Conservation (phyloP, 2,113 vertebrate genomes). For the Corythornis vintsioides region DNA sequence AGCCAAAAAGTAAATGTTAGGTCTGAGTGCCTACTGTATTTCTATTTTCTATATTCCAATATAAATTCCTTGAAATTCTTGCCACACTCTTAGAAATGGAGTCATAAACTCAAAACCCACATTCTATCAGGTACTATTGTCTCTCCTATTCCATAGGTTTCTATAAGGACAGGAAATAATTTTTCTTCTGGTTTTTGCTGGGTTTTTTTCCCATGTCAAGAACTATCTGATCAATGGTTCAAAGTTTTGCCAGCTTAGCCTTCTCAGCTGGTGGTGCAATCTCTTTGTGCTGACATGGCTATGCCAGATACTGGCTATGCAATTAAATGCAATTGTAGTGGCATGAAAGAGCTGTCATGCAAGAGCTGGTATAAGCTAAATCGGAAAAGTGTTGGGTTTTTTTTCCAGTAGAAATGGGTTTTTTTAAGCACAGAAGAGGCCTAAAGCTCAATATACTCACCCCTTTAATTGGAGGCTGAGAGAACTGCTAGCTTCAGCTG, state of each 20-base stretch:
- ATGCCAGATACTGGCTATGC: background rate
- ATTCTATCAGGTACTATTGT: background rate
- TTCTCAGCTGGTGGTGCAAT: background rate
- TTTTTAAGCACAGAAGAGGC: background rate
- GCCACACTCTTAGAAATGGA: background rate
- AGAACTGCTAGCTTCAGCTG: background rate
- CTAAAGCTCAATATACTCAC: constrained; percentile 8
- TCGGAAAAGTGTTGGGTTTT: background rate
- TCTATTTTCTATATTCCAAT: background rate
- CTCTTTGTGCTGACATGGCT: background rate
- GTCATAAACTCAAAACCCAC: background rate
- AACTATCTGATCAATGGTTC: background rate
- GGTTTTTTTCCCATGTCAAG: background rate
- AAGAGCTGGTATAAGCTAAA: background rate
- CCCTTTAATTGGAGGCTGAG: constrained; percentile 34
- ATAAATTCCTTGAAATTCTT: background rate
- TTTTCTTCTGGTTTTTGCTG: background rate
- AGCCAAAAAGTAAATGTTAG: constrained; percentile 10
- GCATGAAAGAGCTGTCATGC: background rate
- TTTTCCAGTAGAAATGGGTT: background rate
- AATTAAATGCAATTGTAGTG: background rate
- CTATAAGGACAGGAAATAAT: background rate
- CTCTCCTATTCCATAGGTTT: background rate
- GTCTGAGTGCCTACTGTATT: background rate
- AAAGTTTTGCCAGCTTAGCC: background rate